Evolutionary conservation across 1,140 invertebrate species (phyloP).

Genomic region (Diachasmimorpha longicaudata): DNA sequence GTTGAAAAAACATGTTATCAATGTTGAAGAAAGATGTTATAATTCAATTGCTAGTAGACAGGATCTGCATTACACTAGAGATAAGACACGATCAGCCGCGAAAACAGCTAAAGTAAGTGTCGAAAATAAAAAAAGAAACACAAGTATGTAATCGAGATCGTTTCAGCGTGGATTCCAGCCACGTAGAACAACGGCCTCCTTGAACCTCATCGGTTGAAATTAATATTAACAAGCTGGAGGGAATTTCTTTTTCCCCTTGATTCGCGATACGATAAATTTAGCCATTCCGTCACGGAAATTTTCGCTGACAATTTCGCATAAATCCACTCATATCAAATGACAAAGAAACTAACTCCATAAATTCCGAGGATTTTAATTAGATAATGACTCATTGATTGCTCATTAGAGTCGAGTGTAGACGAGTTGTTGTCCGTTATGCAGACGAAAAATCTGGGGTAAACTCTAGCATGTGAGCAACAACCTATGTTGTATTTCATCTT

Average conservation of each 20-base stretch:
- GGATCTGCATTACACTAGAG: too few relatives aligned
- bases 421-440: background rate
- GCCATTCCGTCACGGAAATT: background rate
- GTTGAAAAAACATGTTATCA: too few relatives aligned
- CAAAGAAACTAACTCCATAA: background rate
- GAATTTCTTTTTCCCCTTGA: conserved; percentile 24
- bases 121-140: background rate
- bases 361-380: background rate
- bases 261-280: background rate
- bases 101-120: too few relatives aligned
- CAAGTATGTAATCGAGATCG: conserved; percentile 26
- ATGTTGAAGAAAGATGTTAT: too few relatives aligned
- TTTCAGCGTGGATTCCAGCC: conserved; percentile 22
- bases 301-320: background rate
- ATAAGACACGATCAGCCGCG: too few relatives aligned
- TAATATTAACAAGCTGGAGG: conserved; percentile 36
- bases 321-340: background rate
- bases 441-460: background rate
- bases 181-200: conserved; percentile 31
- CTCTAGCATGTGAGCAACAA: too few relatives aligned
- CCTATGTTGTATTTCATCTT: too few relatives aligned
- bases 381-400: background rate
- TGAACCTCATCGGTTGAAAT: conserved; percentile 34
- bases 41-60: too few relatives aligned
- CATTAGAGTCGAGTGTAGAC: background rate